Evolutionary conservation across 2,888 invertebrate genomes (phyloP), one percentile per base, ranked within the genome.

Genomic region (Lapara coniferarum): DNA sequence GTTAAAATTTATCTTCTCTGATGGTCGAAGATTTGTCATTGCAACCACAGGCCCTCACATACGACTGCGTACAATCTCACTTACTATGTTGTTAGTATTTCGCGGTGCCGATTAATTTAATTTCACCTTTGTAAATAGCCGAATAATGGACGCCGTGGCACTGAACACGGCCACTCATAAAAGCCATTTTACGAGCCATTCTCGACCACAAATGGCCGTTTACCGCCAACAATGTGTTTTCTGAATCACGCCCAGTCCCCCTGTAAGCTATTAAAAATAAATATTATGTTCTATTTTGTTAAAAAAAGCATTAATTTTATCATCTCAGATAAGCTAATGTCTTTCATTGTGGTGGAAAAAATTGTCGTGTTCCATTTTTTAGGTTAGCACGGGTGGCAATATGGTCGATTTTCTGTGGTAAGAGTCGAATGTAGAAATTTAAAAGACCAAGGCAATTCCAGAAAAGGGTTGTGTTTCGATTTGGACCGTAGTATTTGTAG

Each of bases 101-200:
- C 19, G 63, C 66, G 56, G 16, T 67, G 76, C 72, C 83, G 84
- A 87, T 88, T 88, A 86, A 87, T 89, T 86, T 87, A 88, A 89
- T 90, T 85, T 87, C 84, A 81, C 80, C 75, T 75, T 78, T 73
- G 74, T 82, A 85, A 89, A 89, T 81, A 82, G 81, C 71, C 78
- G 79, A 86, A 82, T 88, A 90, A 89, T 89, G 88, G 85, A 75
- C 77, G 81, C 76, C 85, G 81, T 81, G 79, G 79, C 81, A 79
- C 78, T 80, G 78, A 83, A 83, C 85, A 86, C 88, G 88, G 81
- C 84, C 89, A 85, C 86, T 86, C 87, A 87, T 91, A 90, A 91
- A 90, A 85, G 85, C 81, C 83, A 84, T 90, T 91, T 89, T 86
- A 88, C 86, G 87, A 86, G 79, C 87, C 85, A 89, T 89, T 91